Percentiles rank a stretch among this genome's conserved stretches.
Evolutionary conservation across 2,888 invertebrate species (phyloP).

Genomic region (Pharmacophagus antenor): DNA sequence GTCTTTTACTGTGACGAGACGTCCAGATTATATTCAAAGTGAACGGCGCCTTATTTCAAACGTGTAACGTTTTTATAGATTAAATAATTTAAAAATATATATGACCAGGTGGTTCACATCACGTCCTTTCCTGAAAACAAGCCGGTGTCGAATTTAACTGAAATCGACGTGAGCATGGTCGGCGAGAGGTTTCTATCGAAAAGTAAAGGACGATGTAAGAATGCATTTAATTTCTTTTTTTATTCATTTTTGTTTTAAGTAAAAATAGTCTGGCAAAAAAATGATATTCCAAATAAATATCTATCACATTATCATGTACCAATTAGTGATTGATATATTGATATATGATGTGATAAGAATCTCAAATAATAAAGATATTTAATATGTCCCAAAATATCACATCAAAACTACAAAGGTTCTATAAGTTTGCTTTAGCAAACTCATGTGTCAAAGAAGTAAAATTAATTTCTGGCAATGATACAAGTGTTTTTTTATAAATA

Average conservation of each 20-base stretch:
- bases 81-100: slow-evolving; percentile 9
- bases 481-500: too few species aligned
- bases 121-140: slow-evolving; percentile 48
- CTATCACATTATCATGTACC: too few species aligned
- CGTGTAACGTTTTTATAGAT: neutral
- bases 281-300: too few species aligned
- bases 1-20: neutral
- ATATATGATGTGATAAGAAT: too few species aligned
- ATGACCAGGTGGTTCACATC: slow-evolving; percentile 52
- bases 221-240: neutral
- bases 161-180: slow-evolving; percentile 45
- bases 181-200: slow-evolving; percentile 34
- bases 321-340: too few species aligned
- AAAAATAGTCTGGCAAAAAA: too few species aligned
- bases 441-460: too few species aligned
- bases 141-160: slow-evolving; percentile 44
- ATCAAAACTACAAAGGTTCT: too few species aligned
- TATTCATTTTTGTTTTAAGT: neutral
- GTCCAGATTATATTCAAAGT: neutral
- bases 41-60: neutral
- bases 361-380: too few species aligned
- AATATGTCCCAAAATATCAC: too few species aligned
- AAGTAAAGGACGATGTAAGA: slow-evolving; percentile 38
- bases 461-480: too few species aligned
- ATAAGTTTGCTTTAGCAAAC: too few species aligned